phyloP scores from a whole-genome alignment of 2,888 invertebrate species.

The Drosophila suboccidentalis region DNA sequence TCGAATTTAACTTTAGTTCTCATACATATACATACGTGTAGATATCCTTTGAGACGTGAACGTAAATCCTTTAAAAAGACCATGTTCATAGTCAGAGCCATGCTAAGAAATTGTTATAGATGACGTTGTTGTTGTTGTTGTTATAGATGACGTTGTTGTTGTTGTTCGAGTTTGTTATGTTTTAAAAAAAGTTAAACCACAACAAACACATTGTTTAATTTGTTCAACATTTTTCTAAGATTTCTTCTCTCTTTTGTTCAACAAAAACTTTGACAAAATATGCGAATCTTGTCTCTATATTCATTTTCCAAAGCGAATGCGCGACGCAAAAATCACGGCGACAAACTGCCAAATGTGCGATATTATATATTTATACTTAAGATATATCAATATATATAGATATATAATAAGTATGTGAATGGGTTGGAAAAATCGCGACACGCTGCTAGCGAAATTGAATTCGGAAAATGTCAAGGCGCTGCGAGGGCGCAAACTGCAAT shows the following conservation, averaged over 20 bases:
- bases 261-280: slow-evolving; percentile 52
- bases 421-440: slow-evolving; percentile 53
- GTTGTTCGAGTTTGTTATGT: slow-evolving; percentile 15
- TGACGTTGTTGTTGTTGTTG: slow-evolving; percentile 5
- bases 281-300: slow-evolving; percentile 45
- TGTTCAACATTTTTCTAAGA: slow-evolving; percentile 26
- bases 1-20: not conserved
- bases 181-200: slow-evolving; percentile 29
- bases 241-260: slow-evolving; percentile 26
- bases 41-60: slow-evolving; percentile 85
- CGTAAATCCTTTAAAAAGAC: slow-evolving; percentile 85
- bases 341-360: slow-evolving; percentile 72
- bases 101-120: slow-evolving; percentile 36
- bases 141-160: not conserved
- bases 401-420: slow-evolving; percentile 15
- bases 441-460: slow-evolving; percentile 49
- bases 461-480: slow-evolving; percentile 73
- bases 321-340: slow-evolving; percentile 68
- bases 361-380: slow-evolving; percentile 32
- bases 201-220: slow-evolving; percentile 26
- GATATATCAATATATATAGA: slow-evolving; percentile 19
- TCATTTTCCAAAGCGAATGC: slow-evolving; percentile 70
- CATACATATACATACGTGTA: slow-evolving; percentile 82
- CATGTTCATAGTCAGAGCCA: slow-evolving; percentile 85
- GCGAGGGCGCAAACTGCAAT: slow-evolving; percentile 73